Percentiles rank a stretch among this genome's conserved stretches.
phyloP scores from a whole-genome alignment of 1,140 invertebrate species.

The Aphis craccivora region DNA sequence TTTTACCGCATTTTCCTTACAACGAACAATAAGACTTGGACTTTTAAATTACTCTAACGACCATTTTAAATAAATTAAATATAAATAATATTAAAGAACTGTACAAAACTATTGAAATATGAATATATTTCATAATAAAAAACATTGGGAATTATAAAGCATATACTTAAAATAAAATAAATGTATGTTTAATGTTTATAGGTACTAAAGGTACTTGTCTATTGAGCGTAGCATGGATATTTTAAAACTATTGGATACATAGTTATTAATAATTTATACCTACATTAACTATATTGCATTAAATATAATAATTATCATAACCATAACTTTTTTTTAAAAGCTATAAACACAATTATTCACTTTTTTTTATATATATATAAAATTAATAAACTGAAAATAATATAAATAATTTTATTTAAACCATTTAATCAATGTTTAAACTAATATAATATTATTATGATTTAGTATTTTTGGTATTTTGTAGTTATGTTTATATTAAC shows the following conservation, averaged over 20 bases:
- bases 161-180: neutral
- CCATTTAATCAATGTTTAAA: too few species aligned
- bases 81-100: neutral
- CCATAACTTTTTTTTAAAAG: too few species aligned
- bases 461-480: too few species aligned
- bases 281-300: neutral
- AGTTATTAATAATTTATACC: neutral
- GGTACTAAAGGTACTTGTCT: neutral
- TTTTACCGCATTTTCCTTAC: neutral
- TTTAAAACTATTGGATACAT: neutral
- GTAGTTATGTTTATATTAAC: too few species aligned
- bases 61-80: neutral
- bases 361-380: too few species aligned
- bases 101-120: neutral
- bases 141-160: neutral
- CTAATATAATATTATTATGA: too few species aligned
- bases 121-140: neutral
- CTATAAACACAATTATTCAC: too few species aligned
- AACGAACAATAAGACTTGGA: neutral
- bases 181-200: too few species aligned
- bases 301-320: neutral
- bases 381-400: too few species aligned
- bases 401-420: too few species aligned
- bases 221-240: neutral
- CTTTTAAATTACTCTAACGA: neutral